Conservation (phyloP, 2,888 invertebrate genomes). For the Pachydiplax longipennis region DNA sequence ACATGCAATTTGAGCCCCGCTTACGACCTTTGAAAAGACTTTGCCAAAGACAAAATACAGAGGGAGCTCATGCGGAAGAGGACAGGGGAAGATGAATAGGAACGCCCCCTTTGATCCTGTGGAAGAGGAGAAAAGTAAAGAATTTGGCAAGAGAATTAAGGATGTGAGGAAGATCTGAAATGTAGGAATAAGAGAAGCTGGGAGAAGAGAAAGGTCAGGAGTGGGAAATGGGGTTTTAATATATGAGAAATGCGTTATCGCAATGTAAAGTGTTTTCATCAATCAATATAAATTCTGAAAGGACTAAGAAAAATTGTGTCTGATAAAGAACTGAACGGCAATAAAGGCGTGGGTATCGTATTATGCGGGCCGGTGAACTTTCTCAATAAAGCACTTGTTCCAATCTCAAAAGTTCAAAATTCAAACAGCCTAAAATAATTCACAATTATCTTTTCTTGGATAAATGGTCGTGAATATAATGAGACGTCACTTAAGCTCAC, state of each 20-base stretch:
- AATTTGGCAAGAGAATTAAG: background rate
- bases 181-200: background rate
- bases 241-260: background rate
- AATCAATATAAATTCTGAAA: too few species aligned
- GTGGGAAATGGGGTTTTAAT: background rate
- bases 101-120: background rate
- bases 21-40: background rate
- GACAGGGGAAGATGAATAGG: background rate
- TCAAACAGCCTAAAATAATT: too few species aligned
- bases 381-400: too few species aligned
- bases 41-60: background rate
- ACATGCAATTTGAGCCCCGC: background rate
- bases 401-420: too few species aligned
- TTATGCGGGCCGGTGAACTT: too few species aligned
- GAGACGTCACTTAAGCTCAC: too few species aligned
- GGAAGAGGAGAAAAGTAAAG: background rate
- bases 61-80: background rate
- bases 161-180: background rate
- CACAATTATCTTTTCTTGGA: too few species aligned
- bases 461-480: too few species aligned
- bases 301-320: too few species aligned
- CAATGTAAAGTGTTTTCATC: too few species aligned
- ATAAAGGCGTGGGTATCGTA: background rate
- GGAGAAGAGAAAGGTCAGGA: background rate
- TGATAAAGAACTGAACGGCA: too few species aligned